A percentile compares a stretch with the other conserved stretches of the same genome.
Conservation (phyloP, 2,888 invertebrate species). For the Cryptops parisi region DNA sequence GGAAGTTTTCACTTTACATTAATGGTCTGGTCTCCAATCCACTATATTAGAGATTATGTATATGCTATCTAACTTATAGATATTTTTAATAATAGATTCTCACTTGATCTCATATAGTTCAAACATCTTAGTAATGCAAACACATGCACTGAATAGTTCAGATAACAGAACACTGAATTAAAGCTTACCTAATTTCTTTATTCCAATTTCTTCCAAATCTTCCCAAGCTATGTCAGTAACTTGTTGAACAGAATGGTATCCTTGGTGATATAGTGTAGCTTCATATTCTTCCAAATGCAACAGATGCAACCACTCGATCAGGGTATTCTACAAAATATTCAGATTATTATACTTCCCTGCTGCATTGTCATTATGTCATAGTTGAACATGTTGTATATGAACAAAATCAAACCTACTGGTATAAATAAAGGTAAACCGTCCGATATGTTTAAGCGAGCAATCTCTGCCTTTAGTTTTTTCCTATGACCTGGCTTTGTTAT, state of each 20-base stretch:
- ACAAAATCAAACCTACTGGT: conserved; percentile 46
- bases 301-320: conserved; percentile 88
- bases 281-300: conserved; percentile 85
- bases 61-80: too few relatives aligned
- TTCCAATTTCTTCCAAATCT: conserved; percentile 87
- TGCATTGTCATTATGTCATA: too few relatives aligned
- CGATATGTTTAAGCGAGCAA: conserved; percentile 81
- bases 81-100: too few relatives aligned
- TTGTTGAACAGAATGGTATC: conserved; percentile 84
- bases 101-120: too few relatives aligned
- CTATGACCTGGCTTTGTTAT: conserved; percentile 96
- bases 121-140: too few relatives aligned
- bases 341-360: too few relatives aligned
- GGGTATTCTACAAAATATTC: conserved; percentile 61
- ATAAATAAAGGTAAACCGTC: conserved; percentile 92
- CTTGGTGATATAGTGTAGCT: conserved; percentile 75
- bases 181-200: conserved; percentile 35
- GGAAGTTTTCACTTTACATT: too few relatives aligned
- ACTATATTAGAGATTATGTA: too few relatives aligned
- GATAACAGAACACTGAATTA: too few relatives aligned
- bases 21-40: too few relatives aligned
- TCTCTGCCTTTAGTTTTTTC: conserved; percentile 89
- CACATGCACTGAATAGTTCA: too few relatives aligned
- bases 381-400: too few relatives aligned
- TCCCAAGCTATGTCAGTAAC: conserved; percentile 96